Evolutionary conservation across 2,797 vertebrate genomes (phyloP), one percentile per base, ranked within the genome.

Genomic region (Danio tinwini): DNA sequence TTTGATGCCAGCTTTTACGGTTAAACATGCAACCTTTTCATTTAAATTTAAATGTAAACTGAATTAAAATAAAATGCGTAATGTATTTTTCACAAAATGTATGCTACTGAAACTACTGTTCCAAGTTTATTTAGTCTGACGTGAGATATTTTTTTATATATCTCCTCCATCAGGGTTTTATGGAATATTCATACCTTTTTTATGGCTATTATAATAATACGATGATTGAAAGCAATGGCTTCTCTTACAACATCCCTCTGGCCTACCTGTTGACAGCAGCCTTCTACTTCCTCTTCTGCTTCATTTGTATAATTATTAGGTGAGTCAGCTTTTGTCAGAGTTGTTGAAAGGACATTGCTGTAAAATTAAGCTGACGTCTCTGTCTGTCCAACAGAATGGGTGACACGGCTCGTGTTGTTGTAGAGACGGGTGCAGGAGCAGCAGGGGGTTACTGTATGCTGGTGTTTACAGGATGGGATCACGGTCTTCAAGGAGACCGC

Each of bases 151-250:
- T 16, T 59, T 37, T 52, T 42, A 5, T 13, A 50, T 40, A 6
- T 61, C 5, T 65, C n/a, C 64, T 72, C 6, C 7, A 80, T 53
- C 85, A 98, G 96, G 96, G 96, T 11, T 96, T 96, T 74, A 92
- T 97, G 88, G 96, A 96, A 84, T 94, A 94, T 85, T 95, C 96
- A 0, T 95, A 92, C 68, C 84, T 97, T 84, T 98, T 97, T 89
- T 98, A 97, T 1, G 96, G 96, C 39, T 96, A 89, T 90, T 98
- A 97, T 89, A 93, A 90, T 45, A 92, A 91, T 86, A 89, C 91
- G 0, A 12, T 87, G 42, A 84, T 89, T 53, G 62, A 45, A 3
- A 84, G 85, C 59, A 39, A 3, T 0, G 84, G 83, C 78, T 90
- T 93, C 84, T 90, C 84, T 47, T 96, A 96, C 88, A 95, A 94